These are phyloP conservation scores for Strigamia transsilvanica DNA, from an alignment of 2,888 invertebrate genomes.

Conservation along the genomic window DNA sequence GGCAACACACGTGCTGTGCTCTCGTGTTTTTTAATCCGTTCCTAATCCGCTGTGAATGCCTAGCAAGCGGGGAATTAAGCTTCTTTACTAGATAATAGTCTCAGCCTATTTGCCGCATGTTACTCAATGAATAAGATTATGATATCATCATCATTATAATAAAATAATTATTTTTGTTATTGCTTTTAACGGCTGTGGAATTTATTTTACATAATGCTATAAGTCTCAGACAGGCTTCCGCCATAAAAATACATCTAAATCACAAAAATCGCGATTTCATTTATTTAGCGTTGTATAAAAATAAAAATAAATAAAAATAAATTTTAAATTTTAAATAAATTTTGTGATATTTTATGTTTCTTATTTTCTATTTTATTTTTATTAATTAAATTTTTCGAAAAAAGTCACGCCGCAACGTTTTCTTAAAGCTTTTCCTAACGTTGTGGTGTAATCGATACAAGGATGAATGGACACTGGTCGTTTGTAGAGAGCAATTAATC, in stretches of 20 bases:
- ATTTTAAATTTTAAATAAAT: no score
- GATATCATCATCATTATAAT: conserved; percentile 7
- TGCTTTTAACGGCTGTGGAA: not conserved
- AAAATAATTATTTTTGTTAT: conserved; percentile 10
- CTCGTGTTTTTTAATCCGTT: conserved; percentile 48
- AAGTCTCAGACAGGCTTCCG: no score
- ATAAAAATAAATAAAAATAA: no score
- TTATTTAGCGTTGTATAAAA: no score
- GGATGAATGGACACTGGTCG: not conserved
- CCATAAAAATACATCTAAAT: no score
- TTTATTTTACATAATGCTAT: not conserved
- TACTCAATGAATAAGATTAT: conserved; percentile 24
- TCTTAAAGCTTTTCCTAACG: not conserved
- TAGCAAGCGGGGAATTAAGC: conserved; percentile 30
- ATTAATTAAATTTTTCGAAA: not conserved
- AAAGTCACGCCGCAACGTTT: no score
- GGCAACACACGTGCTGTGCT: conserved; percentile 22
- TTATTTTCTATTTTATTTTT: not conserved
- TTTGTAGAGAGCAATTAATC: not conserved
- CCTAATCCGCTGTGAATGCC: conserved; percentile 31
- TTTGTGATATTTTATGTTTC: no score
- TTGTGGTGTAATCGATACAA: not conserved
- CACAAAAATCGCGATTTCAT: no score
- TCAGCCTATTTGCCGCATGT: conserved; percentile 19
- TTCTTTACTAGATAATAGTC: conserved; percentile 40